Conservation (phyloP, 1,140 invertebrate species). For the Bombus superbus region DNA sequence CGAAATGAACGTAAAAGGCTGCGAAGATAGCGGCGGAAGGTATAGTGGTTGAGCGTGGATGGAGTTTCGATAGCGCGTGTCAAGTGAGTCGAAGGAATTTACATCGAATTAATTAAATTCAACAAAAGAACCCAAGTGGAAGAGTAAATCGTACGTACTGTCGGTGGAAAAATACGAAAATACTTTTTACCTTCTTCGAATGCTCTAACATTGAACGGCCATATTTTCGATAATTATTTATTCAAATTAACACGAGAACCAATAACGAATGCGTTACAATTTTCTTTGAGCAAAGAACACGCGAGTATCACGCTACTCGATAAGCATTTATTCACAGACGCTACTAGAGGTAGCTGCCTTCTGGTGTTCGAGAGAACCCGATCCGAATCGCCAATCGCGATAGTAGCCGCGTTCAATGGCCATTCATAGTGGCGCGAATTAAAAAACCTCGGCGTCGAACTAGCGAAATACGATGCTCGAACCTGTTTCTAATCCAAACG, state of each 20-base stretch:
- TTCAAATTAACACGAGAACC: no score
- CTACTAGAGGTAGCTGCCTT: no score
- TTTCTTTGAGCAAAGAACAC: no score
- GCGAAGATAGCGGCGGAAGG: not conserved
- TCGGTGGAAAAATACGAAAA: no score
- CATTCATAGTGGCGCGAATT: slow-evolving; percentile 24
- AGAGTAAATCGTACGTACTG: not conserved
- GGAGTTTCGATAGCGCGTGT: not conserved
- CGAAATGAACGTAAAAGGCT: slow-evolving; percentile 2
- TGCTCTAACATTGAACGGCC: no score
- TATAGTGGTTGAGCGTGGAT: not conserved
- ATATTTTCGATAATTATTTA: no score
- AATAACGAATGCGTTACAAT: no score
- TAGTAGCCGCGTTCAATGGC: slow-evolving; percentile 14
- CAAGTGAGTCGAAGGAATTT: not conserved
- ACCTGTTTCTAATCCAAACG: slow-evolving; percentile 43
- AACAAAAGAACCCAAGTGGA: no score
- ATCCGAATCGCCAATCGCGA: not conserved
- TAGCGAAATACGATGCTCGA: slow-evolving; percentile 31
- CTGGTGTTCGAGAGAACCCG: not conserved
- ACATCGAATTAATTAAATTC: not conserved
- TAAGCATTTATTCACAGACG: not conserved
- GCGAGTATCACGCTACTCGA: no score
- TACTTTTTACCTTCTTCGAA: no score
- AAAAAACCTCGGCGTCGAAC: slow-evolving; percentile 7